Evolutionary conservation across 2,113 vertebrate species (phyloP), one percentile per base, ranked within the genome.

Genomic region (Acrocephalus kingi): DNA sequence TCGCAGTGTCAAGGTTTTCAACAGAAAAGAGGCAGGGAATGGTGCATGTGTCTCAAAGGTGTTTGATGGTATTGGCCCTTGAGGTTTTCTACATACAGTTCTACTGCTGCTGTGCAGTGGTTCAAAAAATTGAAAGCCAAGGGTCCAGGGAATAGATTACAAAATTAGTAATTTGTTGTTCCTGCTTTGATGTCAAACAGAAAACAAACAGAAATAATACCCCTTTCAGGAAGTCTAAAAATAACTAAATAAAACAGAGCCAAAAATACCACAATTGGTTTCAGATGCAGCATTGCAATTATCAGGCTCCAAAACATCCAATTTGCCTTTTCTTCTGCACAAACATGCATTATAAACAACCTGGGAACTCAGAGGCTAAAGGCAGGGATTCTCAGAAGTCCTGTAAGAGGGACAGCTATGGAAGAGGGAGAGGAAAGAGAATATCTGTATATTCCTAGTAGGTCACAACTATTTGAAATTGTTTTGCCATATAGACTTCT

Each of bases 221-320:
- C 72, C 68, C 61, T 93, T 90, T 89, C 93, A 95, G 90, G 94
- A 96, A 95, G 80, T 89, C 95, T 95, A 94, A 94, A 95, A 96
- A 94, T 94, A 95, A 64, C 95, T 52, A 56, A 82, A 83, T 48
- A 69, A 94, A 91, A 39, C 52, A 52, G 73, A 84, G 64, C 72
- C 76, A 94, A 95, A 96, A 94, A 94, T 94, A 95, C 62, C 84
- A 77, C 72, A 63, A 93, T 25, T 80, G 87, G 67, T 91, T 95
- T 94, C 92, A 94, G 92, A 91, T 90, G 93, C 61, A 93, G 73
- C 90, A 54, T 58, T 4, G 35, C 87, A 93, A 92, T 93, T 94
- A 94, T 56, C 66, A 86, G 75, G 69, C 90, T 84, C 49, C 69
- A 78, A 67, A 90, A 69, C 48, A 81, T 81, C 69, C 86, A 71